Conservation (phyloP, 1,140 invertebrate genomes). For the Pinna nobilis region DNA sequence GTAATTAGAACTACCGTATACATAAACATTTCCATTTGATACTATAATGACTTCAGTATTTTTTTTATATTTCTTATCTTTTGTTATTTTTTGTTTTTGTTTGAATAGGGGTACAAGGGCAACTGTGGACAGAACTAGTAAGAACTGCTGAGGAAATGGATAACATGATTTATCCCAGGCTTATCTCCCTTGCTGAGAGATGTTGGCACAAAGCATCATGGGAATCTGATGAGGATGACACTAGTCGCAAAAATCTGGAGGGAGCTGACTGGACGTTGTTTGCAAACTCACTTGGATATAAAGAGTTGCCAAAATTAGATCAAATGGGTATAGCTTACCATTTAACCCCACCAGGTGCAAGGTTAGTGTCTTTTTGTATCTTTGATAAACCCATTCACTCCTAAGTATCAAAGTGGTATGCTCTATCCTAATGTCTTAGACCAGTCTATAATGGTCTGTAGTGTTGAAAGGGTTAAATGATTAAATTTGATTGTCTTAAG, state of each 20-base stretch:
- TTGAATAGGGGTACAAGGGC: constrained; percentile 57
- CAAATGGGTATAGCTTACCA: constrained; percentile 54
- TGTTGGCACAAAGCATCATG: constrained; percentile 67
- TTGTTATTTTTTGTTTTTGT: too few relatives aligned
- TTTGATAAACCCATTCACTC: too few relatives aligned
- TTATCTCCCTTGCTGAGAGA: constrained; percentile 65
- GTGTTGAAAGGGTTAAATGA: too few relatives aligned
- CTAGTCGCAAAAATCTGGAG: constrained; percentile 20
- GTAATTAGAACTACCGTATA: too few relatives aligned
- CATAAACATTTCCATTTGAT: too few relatives aligned
- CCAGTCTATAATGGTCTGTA: too few relatives aligned
- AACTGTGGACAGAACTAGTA: constrained; percentile 65
- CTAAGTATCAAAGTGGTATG: too few relatives aligned
- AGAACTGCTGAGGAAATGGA: constrained; percentile 56
- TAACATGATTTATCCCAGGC: constrained; percentile 63
- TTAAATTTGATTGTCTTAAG: too few relatives aligned
- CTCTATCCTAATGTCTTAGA: too few relatives aligned
- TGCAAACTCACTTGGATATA: constrained; percentile 58
- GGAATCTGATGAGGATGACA: constrained; percentile 50
- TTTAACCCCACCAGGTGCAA: constrained; percentile 64
- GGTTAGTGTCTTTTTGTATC: constrained; percentile 45
- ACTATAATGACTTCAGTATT: too few relatives aligned
- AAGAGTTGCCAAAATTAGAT: constrained; percentile 61
- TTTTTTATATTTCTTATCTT: too few relatives aligned
- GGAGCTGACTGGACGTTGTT: constrained; percentile 59